These are phyloP conservation scores for Orientallactaga sibirica DNA, from an alignment of 2,797 vertebrate species.

Conservation along the genomic window DNA sequence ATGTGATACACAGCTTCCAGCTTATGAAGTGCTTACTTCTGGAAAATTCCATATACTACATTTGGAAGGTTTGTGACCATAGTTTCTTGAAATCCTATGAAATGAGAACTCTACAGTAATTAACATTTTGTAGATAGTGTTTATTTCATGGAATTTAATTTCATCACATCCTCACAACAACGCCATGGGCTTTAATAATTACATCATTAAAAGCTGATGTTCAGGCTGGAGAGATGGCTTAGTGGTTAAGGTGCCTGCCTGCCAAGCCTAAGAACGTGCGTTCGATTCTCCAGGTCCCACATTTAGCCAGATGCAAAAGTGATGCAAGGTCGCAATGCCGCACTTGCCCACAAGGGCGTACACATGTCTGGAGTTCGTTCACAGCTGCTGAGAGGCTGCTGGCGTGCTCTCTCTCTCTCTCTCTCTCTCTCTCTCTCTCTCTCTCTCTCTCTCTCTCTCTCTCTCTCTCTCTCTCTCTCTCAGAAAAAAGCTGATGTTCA, in stretches of 20 bases:
- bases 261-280: no score
- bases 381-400: no score
- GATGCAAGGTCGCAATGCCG: no score
- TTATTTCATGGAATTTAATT: constrained; percentile 29
- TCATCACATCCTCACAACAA: background rate
- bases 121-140: background rate
- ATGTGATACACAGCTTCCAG: background rate
- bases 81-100: background rate
- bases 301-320: no score
- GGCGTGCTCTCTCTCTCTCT: no score
- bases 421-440: no score
- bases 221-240: background rate
- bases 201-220: background rate
- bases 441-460: no score
- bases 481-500: background rate
- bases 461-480: no score
- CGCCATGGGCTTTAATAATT: background rate
- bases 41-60: background rate
- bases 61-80: background rate
- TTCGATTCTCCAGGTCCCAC: no score
- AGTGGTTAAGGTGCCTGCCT: no score
- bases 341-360: no score
- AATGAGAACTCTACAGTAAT: background rate
- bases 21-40: background rate
- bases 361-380: no score